phyloP scores from a whole-genome alignment of 2,888 invertebrate species.

The Rhyacophila evoluta region DNA sequence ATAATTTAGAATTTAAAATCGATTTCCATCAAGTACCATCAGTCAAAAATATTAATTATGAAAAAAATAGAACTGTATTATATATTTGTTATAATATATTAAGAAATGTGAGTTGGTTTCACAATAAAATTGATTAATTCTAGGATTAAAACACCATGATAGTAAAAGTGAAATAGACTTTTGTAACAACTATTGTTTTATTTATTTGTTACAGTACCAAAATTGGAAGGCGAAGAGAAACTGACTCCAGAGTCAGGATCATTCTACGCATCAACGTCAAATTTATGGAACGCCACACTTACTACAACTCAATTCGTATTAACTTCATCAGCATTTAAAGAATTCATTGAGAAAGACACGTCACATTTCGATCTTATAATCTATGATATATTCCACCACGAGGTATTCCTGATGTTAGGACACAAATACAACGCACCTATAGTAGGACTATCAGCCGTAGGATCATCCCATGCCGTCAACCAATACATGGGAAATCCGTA shows the following conservation, averaged over 20 bases:
- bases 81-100: no score
- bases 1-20: no score
- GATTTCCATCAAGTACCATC: no score
- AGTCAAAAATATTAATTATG: no score
- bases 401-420: conserved; percentile 62
- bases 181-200: no score
- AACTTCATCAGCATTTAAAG: conserved; percentile 58
- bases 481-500: conserved; percentile 65
- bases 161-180: no score
- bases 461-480: conserved; percentile 59
- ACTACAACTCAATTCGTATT: conserved; percentile 60
- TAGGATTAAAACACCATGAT: no score
- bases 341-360: conserved; percentile 59
- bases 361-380: conserved; percentile 63
- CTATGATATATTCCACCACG: conserved; percentile 63
- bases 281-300: conserved; percentile 49
- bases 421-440: conserved; percentile 62
- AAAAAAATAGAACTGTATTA: no score
- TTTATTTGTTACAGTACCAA: background rate
- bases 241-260: background rate
- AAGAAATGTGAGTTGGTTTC: no score
- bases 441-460: conserved; percentile 58
- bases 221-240: background rate
- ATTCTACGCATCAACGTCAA: background rate
- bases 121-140: no score